Base-by-base conservation (phyloP, 1,140 invertebrate species). In the Drosophila ercepeae region DNA sequence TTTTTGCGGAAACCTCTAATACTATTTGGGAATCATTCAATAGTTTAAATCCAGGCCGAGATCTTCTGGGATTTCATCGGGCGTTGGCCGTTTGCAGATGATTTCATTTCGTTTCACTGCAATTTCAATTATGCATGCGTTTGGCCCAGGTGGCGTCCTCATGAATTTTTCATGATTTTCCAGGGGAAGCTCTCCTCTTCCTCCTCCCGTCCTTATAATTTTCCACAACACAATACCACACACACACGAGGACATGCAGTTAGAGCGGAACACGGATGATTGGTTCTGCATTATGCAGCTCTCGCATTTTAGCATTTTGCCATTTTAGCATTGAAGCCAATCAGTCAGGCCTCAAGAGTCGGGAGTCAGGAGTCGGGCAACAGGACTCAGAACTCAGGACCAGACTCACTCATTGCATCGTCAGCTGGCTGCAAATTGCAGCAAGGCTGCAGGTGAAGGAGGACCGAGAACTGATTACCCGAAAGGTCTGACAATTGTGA, bases 81-180 rank as follows among this genome's bases (percentile, higher is more conserved):
- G 9, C 8, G 19, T 39, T 36, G 19, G 29, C 42, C 54, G n/a
- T 16, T 64, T 48, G 14, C 41, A 9, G 4, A 13, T 39, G 36
- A 39, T 16, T 39, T 16, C 36, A 16, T 39, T 39, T 16, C 36
- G 6, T 14, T 39, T 13, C 36, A 14, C 19, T 32, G 42, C 60
- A 34, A 13, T 14, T 61, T 45, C 42, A 64, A 64, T 69, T 41
- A 64, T 64, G 44, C 50, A 61, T 41, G 60, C 46, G 46, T 41
- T 64, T 8, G 29, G 18, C 19, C 14, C 63, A 69, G 65, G 32
- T 69, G 63, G 25, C 32, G 42, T 18, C 29, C 32, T 27, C 53
- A 72, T 72, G 68, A 29, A 72, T 72, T 72, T 72, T 61, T 60
- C 54, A 61, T 72, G 42, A 72, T 27, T 63, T 60, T 46, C 21